These are phyloP conservation scores for Channa maculata DNA, from an alignment of 2,113 vertebrate genomes.

Conservation along the genomic window DNA sequence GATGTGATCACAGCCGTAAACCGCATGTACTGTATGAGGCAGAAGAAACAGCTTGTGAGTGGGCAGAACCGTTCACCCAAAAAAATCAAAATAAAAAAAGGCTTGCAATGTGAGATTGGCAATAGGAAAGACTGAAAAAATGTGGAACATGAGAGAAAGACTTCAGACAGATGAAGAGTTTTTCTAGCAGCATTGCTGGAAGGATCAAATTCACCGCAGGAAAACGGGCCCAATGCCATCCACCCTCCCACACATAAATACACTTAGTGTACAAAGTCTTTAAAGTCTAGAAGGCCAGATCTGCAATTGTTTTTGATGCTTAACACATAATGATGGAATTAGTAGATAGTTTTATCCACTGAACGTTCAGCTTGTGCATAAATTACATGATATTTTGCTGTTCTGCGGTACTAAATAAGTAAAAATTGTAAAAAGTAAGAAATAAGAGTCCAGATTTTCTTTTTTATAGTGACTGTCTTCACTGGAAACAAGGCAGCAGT, in stretches of 20 bases:
- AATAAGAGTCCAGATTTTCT: neutral
- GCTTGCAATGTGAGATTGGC: slow-evolving; percentile 54
- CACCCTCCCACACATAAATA: slow-evolving; percentile 57
- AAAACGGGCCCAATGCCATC: slow-evolving; percentile 66
- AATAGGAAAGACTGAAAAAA: slow-evolving; percentile 34
- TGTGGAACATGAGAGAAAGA: slow-evolving; percentile 19
- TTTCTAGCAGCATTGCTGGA: slow-evolving; percentile 40
- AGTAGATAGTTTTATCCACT: neutral
- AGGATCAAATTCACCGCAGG: slow-evolving; percentile 55
- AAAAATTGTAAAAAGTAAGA: neutral
- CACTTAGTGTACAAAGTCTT: slow-evolving; percentile 40
- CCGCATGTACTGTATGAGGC: slow-evolving; percentile 53
- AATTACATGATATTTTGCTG: neutral
- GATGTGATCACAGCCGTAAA: slow-evolving; percentile 67
- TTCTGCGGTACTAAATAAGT: neutral
- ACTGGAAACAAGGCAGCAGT: neutral
- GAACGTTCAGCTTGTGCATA: slow-evolving; percentile 1
- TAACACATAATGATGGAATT: slow-evolving; percentile 14
- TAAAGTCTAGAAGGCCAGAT: slow-evolving; percentile 22
- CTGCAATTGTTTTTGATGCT: slow-evolving; percentile 13
- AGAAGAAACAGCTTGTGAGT: slow-evolving; percentile 77
- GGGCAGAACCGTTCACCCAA: slow-evolving; percentile 70
- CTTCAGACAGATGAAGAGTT: slow-evolving; percentile 23
- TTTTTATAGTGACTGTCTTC: no score
- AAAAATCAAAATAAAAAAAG: slow-evolving; percentile 53